Conservation (phyloP, 2,113 vertebrate species). For the Alethe diademata region DNA sequence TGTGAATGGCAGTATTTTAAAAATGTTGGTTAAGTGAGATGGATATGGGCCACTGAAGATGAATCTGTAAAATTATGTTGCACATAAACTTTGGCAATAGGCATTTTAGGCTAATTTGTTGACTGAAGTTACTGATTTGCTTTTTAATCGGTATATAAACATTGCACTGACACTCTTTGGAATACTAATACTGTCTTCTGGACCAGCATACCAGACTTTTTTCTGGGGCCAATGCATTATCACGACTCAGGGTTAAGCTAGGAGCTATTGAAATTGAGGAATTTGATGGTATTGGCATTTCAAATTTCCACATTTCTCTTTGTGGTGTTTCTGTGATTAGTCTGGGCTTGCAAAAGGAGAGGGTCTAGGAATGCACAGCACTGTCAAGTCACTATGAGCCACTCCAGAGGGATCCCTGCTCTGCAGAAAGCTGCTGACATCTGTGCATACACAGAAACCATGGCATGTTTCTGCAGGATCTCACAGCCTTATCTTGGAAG, state of each 20-base stretch:
- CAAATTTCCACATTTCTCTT: not conserved
- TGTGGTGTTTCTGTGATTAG: not conserved
- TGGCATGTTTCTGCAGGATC: not conserved
- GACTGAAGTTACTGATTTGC: not conserved
- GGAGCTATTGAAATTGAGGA: not conserved
- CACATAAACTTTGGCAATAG: not conserved
- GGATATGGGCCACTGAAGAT: not conserved
- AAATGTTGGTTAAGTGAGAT: not conserved
- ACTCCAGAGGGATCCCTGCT: not conserved
- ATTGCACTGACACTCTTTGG: not conserved
- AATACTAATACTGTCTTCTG: not conserved
- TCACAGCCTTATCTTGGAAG: not conserved
- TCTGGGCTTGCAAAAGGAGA: not conserved
- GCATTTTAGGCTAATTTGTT: not conserved
- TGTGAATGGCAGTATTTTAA: not conserved
- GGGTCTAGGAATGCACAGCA: not conserved
- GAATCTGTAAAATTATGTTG: not conserved
- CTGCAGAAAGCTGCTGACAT: not conserved
- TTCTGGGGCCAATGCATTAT: not conserved
- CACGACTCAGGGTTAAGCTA: not conserved
- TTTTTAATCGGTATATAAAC: not conserved
- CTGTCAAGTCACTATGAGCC: not conserved
- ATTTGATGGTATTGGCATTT: not conserved
- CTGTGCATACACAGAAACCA: not conserved
- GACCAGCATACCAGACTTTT: not conserved